phyloP scores from a whole-genome alignment of 2,888 invertebrate species.

The Agrenia bidenticulata region DNA sequence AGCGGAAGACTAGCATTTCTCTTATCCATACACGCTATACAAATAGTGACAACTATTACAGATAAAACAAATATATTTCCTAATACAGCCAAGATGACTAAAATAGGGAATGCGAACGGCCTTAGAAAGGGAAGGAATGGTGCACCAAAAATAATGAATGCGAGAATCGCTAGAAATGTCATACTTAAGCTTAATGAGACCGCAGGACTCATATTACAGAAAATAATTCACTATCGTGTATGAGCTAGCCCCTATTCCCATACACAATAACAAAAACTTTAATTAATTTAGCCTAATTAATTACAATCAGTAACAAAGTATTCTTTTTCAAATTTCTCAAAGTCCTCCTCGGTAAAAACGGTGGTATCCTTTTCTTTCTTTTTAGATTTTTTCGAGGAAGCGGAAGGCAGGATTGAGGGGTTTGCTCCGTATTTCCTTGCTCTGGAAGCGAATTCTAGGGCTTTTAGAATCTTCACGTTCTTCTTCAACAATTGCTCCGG shows the following conservation, averaged over 20 bases:
- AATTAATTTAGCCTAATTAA: background rate
- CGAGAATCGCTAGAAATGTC: slow-evolving; percentile 27
- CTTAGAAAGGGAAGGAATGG: slow-evolving; percentile 48
- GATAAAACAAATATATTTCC: slow-evolving; percentile 45
- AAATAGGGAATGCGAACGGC: slow-evolving; percentile 31
- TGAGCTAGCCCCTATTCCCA: no score
- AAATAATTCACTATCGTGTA: no score
- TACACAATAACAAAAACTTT: no score
- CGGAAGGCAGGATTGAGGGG: slow-evolving; percentile 27
- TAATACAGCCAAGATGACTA: slow-evolving; percentile 30
- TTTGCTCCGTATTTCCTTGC: slow-evolving; percentile 4
- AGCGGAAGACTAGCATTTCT: background rate
- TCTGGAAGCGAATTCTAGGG: slow-evolving; percentile 25
- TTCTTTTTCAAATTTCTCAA: slow-evolving; percentile 67
- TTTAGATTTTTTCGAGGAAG: slow-evolving; percentile 25
- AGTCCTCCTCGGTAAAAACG: slow-evolving; percentile 71
- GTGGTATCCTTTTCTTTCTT: slow-evolving; percentile 58
- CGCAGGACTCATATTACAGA: slow-evolving; percentile 29
- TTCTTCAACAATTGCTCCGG: slow-evolving; percentile 37
- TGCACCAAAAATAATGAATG: slow-evolving; percentile 46
- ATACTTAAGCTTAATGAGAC: slow-evolving; percentile 38
- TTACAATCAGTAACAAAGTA: slow-evolving; percentile 58
- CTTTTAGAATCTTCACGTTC: slow-evolving; percentile 43
- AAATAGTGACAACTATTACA: slow-evolving; percentile 33
- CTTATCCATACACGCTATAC: slow-evolving; percentile 16